Evolutionary conservation across 2,113 vertebrate species (phyloP).

Genomic region (Phrynosoma blainvillii): DNA sequence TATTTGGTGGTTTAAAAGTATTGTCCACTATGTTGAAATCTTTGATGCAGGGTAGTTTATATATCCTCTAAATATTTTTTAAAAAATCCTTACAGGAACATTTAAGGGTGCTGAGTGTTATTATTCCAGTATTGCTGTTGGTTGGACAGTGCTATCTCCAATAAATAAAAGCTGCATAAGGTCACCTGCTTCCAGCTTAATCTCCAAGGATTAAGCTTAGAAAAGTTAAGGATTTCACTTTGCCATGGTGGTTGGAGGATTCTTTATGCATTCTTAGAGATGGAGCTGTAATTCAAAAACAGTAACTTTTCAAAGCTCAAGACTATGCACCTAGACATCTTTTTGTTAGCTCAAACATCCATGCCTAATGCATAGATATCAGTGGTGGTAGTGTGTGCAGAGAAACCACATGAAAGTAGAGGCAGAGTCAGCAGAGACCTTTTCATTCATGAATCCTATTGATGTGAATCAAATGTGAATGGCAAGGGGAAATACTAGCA

Average conservation of each 20-base stretch:
- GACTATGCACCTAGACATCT: background rate
- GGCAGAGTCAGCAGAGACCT: background rate
- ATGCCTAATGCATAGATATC: background rate
- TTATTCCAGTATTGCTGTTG: background rate
- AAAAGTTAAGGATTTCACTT: too few relatives aligned
- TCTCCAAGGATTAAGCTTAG: background rate
- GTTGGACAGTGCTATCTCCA: background rate
- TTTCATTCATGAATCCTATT: background rate
- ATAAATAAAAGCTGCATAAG: background rate
- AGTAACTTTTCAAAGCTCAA: too few relatives aligned
- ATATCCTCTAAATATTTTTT: background rate
- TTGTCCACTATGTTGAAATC: background rate
- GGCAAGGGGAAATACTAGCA: background rate
- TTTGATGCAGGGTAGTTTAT: background rate
- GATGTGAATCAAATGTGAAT: background rate
- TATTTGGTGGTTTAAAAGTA: background rate
- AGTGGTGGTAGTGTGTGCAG: background rate
- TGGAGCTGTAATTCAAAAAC: too few relatives aligned
- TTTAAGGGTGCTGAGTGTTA: background rate
- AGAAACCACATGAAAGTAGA: background rate
- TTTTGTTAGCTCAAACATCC: background rate
- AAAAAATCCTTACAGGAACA: background rate
- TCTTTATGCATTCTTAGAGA: too few relatives aligned
- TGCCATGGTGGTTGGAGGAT: too few relatives aligned
- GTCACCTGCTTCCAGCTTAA: too few relatives aligned